A percentile compares a stretch with the other conserved stretches of the same genome.
These are phyloP conservation scores for Drosophila watanabei DNA, from an alignment of 1,140 invertebrate species.

Conservation along the genomic window DNA sequence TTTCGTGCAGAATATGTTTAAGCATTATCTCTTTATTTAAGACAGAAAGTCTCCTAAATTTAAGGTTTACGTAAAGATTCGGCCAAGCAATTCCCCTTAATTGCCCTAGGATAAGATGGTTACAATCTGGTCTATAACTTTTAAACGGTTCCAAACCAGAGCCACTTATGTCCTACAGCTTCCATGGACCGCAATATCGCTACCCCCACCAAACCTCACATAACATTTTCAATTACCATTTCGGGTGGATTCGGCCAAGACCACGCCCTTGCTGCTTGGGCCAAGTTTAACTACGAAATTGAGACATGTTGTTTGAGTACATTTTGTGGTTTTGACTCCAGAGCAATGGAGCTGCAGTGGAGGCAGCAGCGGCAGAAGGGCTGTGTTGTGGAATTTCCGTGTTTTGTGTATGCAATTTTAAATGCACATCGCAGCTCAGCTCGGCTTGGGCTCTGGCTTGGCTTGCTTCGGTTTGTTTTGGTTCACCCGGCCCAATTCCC, in stretches of 20 bases:
- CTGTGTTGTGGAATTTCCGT: slow-evolving; percentile 35
- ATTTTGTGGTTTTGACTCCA: slow-evolving; percentile 69
- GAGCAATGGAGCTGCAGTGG: slow-evolving; percentile 9
- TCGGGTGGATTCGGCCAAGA: slow-evolving; percentile 28
- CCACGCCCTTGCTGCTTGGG: slow-evolving; percentile 17
- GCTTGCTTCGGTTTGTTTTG: slow-evolving; percentile 28
- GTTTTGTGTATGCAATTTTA: slow-evolving; percentile 60
- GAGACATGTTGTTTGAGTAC: slow-evolving; percentile 80
- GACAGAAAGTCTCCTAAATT: neutral
- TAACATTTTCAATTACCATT: slow-evolving; percentile 51
- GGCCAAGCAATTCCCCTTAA: slow-evolving; percentile 3
- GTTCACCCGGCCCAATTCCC: slow-evolving; percentile 46
- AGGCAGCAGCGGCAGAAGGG: slow-evolving; percentile 7
- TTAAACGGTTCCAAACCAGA: slow-evolving; percentile 42
- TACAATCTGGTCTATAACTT: slow-evolving; percentile 31
- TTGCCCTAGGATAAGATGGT: slow-evolving; percentile 8
- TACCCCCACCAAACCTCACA: slow-evolving; percentile 30
- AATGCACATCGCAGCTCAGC: slow-evolving; percentile 50
- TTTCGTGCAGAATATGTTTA: neutral
- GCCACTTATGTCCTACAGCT: slow-evolving; percentile 42
- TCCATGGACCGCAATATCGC: slow-evolving; percentile 18
- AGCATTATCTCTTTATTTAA: neutral
- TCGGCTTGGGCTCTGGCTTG: slow-evolving; percentile 6
- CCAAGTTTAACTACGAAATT: slow-evolving; percentile 68
- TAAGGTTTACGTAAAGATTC: neutral